Percentiles rank a stretch among this genome's conserved stretches.
Conservation (phyloP, 2,113 vertebrate genomes). For the Daboia siamensis region DNA sequence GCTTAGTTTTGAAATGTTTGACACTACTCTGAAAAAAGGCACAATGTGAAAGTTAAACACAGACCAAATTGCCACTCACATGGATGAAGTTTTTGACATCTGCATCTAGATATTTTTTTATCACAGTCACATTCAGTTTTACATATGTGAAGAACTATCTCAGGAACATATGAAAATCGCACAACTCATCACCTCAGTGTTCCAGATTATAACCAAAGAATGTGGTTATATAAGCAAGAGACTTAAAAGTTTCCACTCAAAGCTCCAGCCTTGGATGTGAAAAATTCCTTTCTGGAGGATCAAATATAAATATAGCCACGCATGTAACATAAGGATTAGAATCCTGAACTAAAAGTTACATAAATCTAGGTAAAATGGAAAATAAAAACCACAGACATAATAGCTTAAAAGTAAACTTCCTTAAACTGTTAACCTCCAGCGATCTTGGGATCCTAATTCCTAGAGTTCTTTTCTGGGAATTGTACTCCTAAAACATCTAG, state of each 20-base stretch:
- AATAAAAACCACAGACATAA: not conserved
- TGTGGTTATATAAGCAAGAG: slow-evolving; percentile 64
- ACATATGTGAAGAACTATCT: slow-evolving; percentile 62
- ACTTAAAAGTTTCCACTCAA: slow-evolving; percentile 61
- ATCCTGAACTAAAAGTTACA: slow-evolving; percentile 34
- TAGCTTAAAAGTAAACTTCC: not conserved
- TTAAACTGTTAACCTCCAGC: not conserved
- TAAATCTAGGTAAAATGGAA: slow-evolving; percentile 35
- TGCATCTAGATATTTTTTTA: slow-evolving; percentile 52
- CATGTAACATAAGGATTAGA: slow-evolving; percentile 45
- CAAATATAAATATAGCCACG: slow-evolving; percentile 52
- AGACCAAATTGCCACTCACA: slow-evolving; percentile 54
- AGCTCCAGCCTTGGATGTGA: slow-evolving; percentile 59
- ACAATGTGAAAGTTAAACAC: slow-evolving; percentile 46
- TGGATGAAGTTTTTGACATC: slow-evolving; percentile 47
- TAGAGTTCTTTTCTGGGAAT: not conserved
- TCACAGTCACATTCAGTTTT: slow-evolving; percentile 50
- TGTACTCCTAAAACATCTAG: not conserved
- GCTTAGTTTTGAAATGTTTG: not conserved
- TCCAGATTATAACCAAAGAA: slow-evolving; percentile 65
- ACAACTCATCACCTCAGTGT: slow-evolving; percentile 68
- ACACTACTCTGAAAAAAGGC: slow-evolving; percentile 22
- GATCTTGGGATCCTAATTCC: not conserved
- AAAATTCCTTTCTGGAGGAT: slow-evolving; percentile 53
- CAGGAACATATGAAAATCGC: slow-evolving; percentile 66